Evolutionary conservation across 2,888 invertebrate genomes (phyloP).

Genomic region (Macaria notata): DNA sequence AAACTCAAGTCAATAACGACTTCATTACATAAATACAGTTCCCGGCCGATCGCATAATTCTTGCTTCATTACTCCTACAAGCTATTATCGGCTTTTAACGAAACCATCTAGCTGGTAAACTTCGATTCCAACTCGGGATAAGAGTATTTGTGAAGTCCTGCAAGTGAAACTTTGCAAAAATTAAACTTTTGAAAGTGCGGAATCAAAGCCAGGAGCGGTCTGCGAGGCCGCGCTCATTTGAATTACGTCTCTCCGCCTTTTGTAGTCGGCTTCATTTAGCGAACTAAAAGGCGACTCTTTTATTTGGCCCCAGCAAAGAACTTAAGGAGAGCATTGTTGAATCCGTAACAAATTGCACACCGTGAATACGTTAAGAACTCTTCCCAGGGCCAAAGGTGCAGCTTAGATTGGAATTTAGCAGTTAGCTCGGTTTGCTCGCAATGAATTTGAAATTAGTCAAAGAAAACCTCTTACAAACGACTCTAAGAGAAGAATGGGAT

Average conservation of each 20-base stretch:
- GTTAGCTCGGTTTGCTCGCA: slow-evolving; percentile 48
- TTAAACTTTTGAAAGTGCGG: slow-evolving; percentile 72
- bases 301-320: slow-evolving; percentile 68
- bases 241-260: slow-evolving; percentile 76
- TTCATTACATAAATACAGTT: slow-evolving; percentile 16
- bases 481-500: too few species aligned
- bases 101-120: slow-evolving; percentile 44
- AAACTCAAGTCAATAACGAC: slow-evolving; percentile 3
- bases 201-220: slow-evolving; percentile 71
- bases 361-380: slow-evolving; percentile 72
- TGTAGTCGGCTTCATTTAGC: slow-evolving; percentile 80
- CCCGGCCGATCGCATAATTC: slow-evolving; percentile 25
- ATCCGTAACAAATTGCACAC: slow-evolving; percentile 78
- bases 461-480: background rate
- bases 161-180: slow-evolving; percentile 72
- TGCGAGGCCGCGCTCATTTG: slow-evolving; percentile 67
- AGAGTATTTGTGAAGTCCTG: slow-evolving; percentile 65
- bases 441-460: slow-evolving; percentile 45
- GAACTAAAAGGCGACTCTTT: slow-evolving; percentile 74
- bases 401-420: slow-evolving; percentile 66
- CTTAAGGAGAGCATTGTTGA: slow-evolving; percentile 80
- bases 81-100: slow-evolving; percentile 37
- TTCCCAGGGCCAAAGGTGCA: slow-evolving; percentile 49
- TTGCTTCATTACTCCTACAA: slow-evolving; percentile 32
- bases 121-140: slow-evolving; percentile 50